Conservation (phyloP, 2,888 invertebrate species). For the Megastigmus dorsalis region DNA sequence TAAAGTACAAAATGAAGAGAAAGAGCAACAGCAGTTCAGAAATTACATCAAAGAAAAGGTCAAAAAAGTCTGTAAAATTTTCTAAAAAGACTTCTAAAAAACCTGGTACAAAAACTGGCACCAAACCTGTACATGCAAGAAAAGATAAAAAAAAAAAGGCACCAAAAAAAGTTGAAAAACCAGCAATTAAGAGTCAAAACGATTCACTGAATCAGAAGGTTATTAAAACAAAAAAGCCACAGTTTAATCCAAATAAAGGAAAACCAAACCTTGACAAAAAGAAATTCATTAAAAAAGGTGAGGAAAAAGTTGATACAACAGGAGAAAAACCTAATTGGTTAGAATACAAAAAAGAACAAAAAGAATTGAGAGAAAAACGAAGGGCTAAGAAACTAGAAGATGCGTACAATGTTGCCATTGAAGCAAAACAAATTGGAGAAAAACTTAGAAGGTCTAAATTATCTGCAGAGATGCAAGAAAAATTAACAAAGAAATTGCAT, state of each 20-base stretch:
- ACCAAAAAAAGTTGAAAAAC: conserved; percentile 41
- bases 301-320: conserved; percentile 44
- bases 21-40: conserved; percentile 2
- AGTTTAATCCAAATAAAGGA: conserved; percentile 9
- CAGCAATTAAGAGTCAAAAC: conserved; percentile 6
- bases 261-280: conserved; percentile 37
- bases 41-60: conserved; percentile 18
- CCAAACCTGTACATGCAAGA: too few species aligned
- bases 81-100: conserved; percentile 24
- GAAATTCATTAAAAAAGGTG: conserved; percentile 20
- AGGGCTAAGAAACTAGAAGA: conserved; percentile 77
- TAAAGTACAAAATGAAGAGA: conserved; percentile 27
- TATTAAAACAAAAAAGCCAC: conserved; percentile 31
- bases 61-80: conserved; percentile 12
- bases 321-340: conserved; percentile 81
- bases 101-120: background rate
- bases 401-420: conserved; percentile 76
- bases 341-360: conserved; percentile 85
- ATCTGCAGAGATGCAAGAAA: conserved; percentile 77
- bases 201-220: background rate
- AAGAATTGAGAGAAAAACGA: conserved; percentile 81
- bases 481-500: conserved; percentile 79
- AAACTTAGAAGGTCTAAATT: conserved; percentile 77
- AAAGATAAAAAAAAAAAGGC: conserved; percentile 9
- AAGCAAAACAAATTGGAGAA: conserved; percentile 80